Conservation (phyloP, 30 jellyfish, hydroid and myxozoan genomes). For the Clytia hemisphaerica region DNA sequence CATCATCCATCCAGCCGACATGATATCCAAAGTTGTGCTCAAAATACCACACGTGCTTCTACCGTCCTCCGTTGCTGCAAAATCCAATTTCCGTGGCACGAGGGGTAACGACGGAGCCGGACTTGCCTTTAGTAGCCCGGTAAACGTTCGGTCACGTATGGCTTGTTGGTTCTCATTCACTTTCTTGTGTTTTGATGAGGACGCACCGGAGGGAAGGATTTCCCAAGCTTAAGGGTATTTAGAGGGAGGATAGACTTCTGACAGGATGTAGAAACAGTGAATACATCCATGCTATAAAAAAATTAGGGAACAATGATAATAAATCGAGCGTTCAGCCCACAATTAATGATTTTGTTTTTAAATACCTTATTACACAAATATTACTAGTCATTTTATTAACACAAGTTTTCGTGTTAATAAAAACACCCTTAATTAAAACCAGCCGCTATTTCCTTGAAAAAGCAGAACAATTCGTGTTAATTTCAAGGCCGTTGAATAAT, state of each 20-base stretch:
- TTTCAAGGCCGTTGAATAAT: too few species aligned
- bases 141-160: conserved; percentile 25
- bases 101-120: too few species aligned
- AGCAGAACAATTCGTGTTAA: too few species aligned
- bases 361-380: too few species aligned
- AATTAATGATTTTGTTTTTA: too few species aligned
- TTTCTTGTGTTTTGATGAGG: too few species aligned
- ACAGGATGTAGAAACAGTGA: conserved; percentile 60
- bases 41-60: conserved; percentile 56
- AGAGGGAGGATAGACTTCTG: conserved; percentile 76
- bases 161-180: conserved; percentile 12
- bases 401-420: too few species aligned
- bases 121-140: neutral
- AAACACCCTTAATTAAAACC: too few species aligned
- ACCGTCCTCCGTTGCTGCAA: conserved; percentile 38
- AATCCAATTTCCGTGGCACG: conserved; percentile 61
- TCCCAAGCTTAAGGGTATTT: conserved; percentile 82
- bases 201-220: conserved; percentile 61
- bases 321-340: too few species aligned
- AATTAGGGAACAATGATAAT: too few species aligned
- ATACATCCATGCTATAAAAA: conserved; percentile 79
- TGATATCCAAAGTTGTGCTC: conserved; percentile 37
- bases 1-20: conserved; percentile 81
- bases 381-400: too few species aligned
- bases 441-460: too few species aligned